Evolutionary conservation across 2,113 vertebrate species (phyloP).

Genomic region (Pycnonotus jocosus): DNA sequence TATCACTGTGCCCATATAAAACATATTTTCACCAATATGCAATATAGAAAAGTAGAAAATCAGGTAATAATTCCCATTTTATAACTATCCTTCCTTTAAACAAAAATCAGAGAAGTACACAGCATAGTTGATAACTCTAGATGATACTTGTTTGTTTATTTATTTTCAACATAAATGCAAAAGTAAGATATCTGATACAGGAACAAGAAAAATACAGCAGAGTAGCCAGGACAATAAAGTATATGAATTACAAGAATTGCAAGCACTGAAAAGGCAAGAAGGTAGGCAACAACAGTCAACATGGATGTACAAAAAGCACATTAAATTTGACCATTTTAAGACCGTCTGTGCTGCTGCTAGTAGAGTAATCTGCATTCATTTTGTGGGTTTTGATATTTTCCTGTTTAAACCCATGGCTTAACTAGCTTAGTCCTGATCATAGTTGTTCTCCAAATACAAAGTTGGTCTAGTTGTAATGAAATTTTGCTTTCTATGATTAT

Average conservation of each 20-base stretch:
- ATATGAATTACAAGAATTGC: neutral
- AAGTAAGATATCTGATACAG: neutral
- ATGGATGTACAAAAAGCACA: neutral
- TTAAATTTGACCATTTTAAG: neutral
- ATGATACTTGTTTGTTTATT: neutral
- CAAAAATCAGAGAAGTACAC: neutral
- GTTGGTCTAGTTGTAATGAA: neutral
- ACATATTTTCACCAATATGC: neutral
- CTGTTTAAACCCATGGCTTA: neutral
- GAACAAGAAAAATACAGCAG: neutral
- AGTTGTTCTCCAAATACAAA: neutral
- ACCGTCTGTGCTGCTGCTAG: neutral
- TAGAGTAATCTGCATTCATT: neutral
- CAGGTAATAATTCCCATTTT: neutral
- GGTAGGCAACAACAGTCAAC: neutral
- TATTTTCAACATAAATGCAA: neutral
- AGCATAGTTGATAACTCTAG: neutral
- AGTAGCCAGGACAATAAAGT: neutral
- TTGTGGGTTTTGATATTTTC: fast-evolving
- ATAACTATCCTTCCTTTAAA: neutral
- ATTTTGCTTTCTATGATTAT: neutral
- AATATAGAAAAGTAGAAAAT: neutral
- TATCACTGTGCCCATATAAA: neutral
- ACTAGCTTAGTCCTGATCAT: neutral
- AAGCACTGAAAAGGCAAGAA: neutral